A percentile compares a stretch with the other conserved stretches of the same genome.
Conservation (phyloP, 2,888 invertebrate species). For the Ditula angustiorana region DNA sequence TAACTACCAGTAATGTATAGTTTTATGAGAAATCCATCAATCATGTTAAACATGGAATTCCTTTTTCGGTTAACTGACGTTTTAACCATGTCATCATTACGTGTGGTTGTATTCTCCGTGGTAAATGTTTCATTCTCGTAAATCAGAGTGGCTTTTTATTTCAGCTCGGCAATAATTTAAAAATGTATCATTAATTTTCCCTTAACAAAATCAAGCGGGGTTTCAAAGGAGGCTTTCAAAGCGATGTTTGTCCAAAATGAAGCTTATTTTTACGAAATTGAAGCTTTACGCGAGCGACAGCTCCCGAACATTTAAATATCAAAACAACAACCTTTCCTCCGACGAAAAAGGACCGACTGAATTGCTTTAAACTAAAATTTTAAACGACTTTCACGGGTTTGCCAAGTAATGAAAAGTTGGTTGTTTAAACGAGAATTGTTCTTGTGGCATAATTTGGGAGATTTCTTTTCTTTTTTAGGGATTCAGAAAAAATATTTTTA, state of each 20-base stretch:
- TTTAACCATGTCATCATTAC: slow-evolving; percentile 17
- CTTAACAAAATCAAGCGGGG: slow-evolving; percentile 17
- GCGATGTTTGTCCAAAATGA: slow-evolving; percentile 34
- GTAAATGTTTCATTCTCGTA: slow-evolving; percentile 22
- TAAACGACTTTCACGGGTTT: slow-evolving; percentile 21
- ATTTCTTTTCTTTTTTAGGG: neutral
- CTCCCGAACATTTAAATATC: slow-evolving; percentile 26
- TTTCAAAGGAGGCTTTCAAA: slow-evolving; percentile 19
- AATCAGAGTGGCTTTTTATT: slow-evolving; percentile 27
- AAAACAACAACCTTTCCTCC: slow-evolving; percentile 17
- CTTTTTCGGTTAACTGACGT: slow-evolving; percentile 12
- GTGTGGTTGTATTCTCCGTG: neutral
- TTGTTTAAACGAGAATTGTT: slow-evolving; percentile 19
- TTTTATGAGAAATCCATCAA: neutral
- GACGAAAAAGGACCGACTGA: slow-evolving; percentile 10
- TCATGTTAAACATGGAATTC: slow-evolving; percentile 6
- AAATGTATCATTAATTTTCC: slow-evolving; percentile 29
- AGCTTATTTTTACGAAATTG: slow-evolving; percentile 32
- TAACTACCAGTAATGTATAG: neutral
- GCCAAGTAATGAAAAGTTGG: slow-evolving; percentile 15
- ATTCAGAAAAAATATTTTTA: neutral
- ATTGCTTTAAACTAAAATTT: slow-evolving; percentile 19
- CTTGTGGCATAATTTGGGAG: slow-evolving; percentile 1
- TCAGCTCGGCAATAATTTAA: slow-evolving; percentile 18
- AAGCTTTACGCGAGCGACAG: slow-evolving; percentile 11